These are phyloP conservation scores for Gymnarchus niloticus DNA, from an alignment of 2,113 vertebrate genomes.

Conservation along the genomic window DNA sequence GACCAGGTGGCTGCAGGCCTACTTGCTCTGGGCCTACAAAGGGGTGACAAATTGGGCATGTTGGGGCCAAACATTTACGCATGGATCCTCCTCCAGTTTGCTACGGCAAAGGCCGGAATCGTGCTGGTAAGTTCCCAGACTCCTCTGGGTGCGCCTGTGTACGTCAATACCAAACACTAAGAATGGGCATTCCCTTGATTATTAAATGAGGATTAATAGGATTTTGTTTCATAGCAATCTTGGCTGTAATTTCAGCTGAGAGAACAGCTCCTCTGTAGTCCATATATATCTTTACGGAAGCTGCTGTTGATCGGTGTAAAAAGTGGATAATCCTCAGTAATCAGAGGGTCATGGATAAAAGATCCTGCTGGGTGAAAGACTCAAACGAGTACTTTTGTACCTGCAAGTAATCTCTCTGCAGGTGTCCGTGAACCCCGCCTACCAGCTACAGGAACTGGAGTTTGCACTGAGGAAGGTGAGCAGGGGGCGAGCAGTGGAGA, in stretches of 20 bases:
- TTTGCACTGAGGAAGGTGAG: slow-evolving; percentile 73
- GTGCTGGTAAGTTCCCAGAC: slow-evolving; percentile 74
- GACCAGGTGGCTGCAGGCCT: slow-evolving; percentile 81
- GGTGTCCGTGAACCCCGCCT: slow-evolving; percentile 90
- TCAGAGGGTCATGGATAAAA: not conserved
- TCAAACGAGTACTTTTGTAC: not conserved
- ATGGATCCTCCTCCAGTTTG: slow-evolving; percentile 84
- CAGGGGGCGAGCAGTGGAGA: not conserved
- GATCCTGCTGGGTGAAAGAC: not conserved
- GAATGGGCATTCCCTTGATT: not conserved
- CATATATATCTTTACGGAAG: not conserved
- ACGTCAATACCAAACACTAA: not conserved
- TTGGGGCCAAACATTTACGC: slow-evolving; percentile 89
- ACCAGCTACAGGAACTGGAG: slow-evolving; percentile 75
- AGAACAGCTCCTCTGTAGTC: not conserved
- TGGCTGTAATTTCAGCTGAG: not conserved
- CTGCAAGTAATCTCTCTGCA: slow-evolving; percentile 34
- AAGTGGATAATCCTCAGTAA: not conserved
- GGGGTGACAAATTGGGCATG: slow-evolving; percentile 82
- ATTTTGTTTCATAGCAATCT: not conserved
- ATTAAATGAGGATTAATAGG: too few relatives aligned
- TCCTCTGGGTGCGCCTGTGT: not conserved
- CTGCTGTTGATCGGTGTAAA: not conserved
- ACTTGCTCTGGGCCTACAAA: slow-evolving; percentile 76
- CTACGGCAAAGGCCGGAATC: slow-evolving; percentile 85